These are phyloP conservation scores for Thermophis baileyi DNA, from an alignment of 2,113 vertebrate genomes.

Conservation along the genomic window DNA sequence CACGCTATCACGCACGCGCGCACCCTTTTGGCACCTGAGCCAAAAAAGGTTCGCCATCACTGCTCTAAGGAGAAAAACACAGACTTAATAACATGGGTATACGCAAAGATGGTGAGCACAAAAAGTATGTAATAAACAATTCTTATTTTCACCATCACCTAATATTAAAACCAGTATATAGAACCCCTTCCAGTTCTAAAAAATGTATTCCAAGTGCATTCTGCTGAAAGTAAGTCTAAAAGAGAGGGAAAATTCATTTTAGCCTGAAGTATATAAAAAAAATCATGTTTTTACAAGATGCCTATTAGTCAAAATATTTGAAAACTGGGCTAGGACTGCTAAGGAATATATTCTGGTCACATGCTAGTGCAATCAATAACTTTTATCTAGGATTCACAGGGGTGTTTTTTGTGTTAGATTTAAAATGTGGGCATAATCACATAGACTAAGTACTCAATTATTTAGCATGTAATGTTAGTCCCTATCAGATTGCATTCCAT, in stretches of 20 bases:
- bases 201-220: background rate
- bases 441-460: background rate
- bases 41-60: too few relatives aligned
- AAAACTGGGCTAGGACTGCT: background rate
- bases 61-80: too few relatives aligned
- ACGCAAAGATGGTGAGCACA: background rate
- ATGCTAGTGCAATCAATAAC: background rate
- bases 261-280: too few relatives aligned
- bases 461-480: background rate
- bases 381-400: background rate
- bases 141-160: background rate
- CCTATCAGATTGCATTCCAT: background rate
- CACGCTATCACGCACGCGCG: too few relatives aligned
- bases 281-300: background rate
- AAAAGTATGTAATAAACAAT: slow-evolving; percentile 3
- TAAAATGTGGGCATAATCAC: background rate
- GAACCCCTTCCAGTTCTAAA: background rate
- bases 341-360: background rate
- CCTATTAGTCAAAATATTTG: background rate
- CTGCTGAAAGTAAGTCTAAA: background rate
- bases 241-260: background rate
- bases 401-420: background rate
- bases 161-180: background rate
- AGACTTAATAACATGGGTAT: slow-evolving; percentile 5
- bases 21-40: too few relatives aligned